Evolutionary conservation across 1,140 invertebrate species (phyloP), one percentile per base, ranked within the genome.

Genomic region (Solenopsis invicta): DNA sequence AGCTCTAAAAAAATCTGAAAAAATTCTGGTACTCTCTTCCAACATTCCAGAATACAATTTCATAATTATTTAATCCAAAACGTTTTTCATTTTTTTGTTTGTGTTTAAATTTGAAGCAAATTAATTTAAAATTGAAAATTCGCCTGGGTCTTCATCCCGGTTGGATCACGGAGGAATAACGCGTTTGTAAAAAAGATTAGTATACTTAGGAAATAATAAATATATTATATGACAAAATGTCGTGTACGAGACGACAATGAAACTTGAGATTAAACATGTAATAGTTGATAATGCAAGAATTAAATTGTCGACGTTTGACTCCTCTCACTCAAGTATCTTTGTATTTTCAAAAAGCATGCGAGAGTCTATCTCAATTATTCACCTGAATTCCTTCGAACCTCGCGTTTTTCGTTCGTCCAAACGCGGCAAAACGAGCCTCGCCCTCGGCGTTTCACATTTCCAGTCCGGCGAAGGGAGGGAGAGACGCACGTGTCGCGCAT

Each of bases 401-500:
- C 8, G 29, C 16, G 59, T 77, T 69, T 67, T 54, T 18, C 29
- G 8, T 37, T 37, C 66, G 1, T 71, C 34, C 21, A 4, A 71
- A 71, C 13, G 9, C 18, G 62, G 34, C 52, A 18, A 29, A 81
- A 74, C n/a, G 37, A 45, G 45, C n/a, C 69, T 75, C 29, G 56
- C 76, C 52, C 21, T 69, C 50, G 56, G 61, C 77, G 59, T 90
- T 84, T 72, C 85, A 86, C 81, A 82, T 86, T 86, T 90, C 85
- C 66, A 78, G 54, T 72, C 29, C 18, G 13, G 41, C 37, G 41
- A 50, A 29, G 64, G 59, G 77, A 78, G 34, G 71, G 72, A 88
- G 77, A 90, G 82, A 62, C 72, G 76, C 66, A 66, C 72, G 87
- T 86, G 81, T 86, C 89, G 72, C 89, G 69, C 87, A 72, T 86